Conservation (phyloP, 2,113 vertebrate genomes). For the Nettapus auritus region DNA sequence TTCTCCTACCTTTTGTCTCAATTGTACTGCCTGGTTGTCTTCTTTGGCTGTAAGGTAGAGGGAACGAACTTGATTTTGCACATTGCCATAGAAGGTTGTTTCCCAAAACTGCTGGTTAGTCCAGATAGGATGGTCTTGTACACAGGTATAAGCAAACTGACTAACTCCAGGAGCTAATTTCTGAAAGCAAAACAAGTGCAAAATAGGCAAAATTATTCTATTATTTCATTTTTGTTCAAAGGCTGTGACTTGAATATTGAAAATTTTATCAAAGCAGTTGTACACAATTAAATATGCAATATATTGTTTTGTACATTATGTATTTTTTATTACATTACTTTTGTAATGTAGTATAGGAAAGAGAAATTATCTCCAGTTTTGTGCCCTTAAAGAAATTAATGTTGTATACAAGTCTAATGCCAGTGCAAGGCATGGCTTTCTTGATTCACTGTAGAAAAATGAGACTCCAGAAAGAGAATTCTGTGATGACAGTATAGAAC, state of each 20-base stretch:
- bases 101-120: conserved; percentile 98
- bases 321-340: no score
- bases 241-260: neutral
- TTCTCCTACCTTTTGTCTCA: conserved; percentile 83
- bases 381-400: neutral
- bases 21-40: conserved; percentile 74
- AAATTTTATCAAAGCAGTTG: neutral
- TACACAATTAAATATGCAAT: neutral
- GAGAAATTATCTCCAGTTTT: neutral
- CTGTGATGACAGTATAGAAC: neutral
- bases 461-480: neutral
- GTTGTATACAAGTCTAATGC: neutral
- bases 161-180: conserved; percentile 93
- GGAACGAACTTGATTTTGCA: conserved; percentile 92
- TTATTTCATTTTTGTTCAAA: neutral
- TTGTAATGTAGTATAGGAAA: neutral
- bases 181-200: conserved; percentile 71
- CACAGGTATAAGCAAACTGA: conserved; percentile 97
- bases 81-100: conserved; percentile 95
- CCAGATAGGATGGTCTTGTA: conserved; percentile 97
- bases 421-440: neutral
- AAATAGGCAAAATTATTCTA: neutral
- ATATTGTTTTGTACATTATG: no score
- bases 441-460: neutral
- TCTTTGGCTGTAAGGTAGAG: conserved; percentile 89